phyloP scores from a whole-genome alignment of 2,113 vertebrate genomes.

The Gymnarchus niloticus region DNA sequence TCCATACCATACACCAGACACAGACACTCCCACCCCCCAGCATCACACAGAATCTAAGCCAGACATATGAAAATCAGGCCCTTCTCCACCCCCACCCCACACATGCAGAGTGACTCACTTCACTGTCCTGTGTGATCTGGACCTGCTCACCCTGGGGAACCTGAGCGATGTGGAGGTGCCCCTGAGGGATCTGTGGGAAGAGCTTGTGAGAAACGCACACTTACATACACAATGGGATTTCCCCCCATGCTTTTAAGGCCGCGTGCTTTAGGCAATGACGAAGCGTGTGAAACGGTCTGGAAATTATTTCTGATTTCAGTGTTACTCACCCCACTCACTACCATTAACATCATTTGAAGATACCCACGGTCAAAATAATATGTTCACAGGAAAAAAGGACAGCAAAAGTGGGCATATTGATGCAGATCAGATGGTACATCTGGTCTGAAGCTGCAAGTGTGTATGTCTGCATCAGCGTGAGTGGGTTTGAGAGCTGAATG shows the following conservation, averaged over 20 bases:
- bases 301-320: neutral
- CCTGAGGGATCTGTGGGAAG: slow-evolving; percentile 79
- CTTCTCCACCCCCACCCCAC: neutral
- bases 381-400: neutral
- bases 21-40: neutral
- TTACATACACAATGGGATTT: neutral
- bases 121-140: slow-evolving; percentile 97
- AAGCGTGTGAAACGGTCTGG: neutral
- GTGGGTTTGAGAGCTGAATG: neutral
- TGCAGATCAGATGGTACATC: neutral
- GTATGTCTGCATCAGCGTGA: neutral
- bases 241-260: neutral
- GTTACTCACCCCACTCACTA: neutral
- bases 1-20: neutral
- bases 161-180: slow-evolving; percentile 95
- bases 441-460: slow-evolving; percentile 17
- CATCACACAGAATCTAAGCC: neutral
- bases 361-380: neutral
- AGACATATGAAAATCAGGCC: neutral
- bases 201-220: slow-evolving; percentile 47
- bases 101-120: slow-evolving; percentile 63
- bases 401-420: neutral
- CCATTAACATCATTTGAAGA: neutral
- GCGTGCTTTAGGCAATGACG: too few species aligned
- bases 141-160: slow-evolving; percentile 97